Conservation (phyloP, 2,888 invertebrate genomes). For the Aspidapion aeneum region DNA sequence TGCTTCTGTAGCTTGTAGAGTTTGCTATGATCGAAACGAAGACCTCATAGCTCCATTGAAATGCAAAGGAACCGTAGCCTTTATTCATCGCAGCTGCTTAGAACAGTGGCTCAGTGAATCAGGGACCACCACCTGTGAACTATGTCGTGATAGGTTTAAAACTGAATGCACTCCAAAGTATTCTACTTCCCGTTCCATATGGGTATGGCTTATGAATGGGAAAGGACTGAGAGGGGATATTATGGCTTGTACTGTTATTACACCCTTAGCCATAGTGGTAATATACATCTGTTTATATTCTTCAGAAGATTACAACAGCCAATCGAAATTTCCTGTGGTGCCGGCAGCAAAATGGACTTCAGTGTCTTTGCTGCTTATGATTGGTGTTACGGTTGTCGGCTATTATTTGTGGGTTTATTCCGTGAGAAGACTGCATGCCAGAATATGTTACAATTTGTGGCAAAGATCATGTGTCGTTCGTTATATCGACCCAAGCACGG, state of each 20-base stretch:
- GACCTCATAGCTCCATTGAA: conserved; percentile 51
- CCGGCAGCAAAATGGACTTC: conserved; percentile 52
- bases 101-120: conserved; percentile 75
- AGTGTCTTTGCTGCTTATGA: conserved; percentile 49
- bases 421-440: conserved; percentile 50
- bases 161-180: conserved; percentile 62
- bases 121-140: conserved; percentile 66
- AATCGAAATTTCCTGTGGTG: conserved; percentile 47
- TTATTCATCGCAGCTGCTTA: conserved; percentile 68
- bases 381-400: conserved; percentile 50
- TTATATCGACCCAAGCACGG: conserved; percentile 21
- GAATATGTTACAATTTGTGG: conserved; percentile 19
- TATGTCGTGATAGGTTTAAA: conserved; percentile 65
- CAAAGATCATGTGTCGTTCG: no score
- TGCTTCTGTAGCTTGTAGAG: conserved; percentile 47
- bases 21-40: conserved; percentile 50
- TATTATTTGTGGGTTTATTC: conserved; percentile 53
- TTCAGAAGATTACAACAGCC: conserved; percentile 46
- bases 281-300: conserved; percentile 49
- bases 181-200: conserved; percentile 53
- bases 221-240: conserved; percentile 51
- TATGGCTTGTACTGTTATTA: conserved; percentile 49
- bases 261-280: conserved; percentile 46
- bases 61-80: conserved; percentile 65
- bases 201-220: conserved; percentile 54